Conservation (phyloP, 2,113 vertebrate species). For the Upupa epops region DNA sequence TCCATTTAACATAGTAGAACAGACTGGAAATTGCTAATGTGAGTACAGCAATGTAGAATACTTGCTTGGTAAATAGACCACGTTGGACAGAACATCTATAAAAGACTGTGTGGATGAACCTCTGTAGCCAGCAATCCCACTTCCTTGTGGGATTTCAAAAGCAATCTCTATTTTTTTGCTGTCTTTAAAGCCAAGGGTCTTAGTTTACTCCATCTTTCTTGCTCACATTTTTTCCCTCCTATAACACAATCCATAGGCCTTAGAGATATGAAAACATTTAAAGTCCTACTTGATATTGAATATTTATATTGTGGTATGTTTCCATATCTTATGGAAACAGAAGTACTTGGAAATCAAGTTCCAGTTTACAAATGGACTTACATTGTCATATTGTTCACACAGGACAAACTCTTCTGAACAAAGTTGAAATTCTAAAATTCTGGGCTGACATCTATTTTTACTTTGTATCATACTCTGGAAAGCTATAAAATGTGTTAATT, state of each 20-base stretch:
- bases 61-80: not conserved
- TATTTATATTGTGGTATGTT: not conserved
- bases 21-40: not conserved
- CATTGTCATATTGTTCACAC: not conserved
- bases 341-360: not conserved
- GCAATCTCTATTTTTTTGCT: not conserved
- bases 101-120: not conserved
- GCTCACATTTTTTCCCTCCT: not conserved
- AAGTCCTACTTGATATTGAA: not conserved
- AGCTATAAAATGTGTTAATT: not conserved
- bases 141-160: not conserved
- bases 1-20: not conserved
- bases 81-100: not conserved
- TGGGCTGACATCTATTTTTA: not conserved
- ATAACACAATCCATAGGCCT: not conserved
- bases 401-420: not conserved
- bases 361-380: not conserved
- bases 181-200: not conserved
- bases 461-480: not conserved
- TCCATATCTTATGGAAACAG: not conserved
- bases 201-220: not conserved
- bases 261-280: not conserved
- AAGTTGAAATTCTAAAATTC: not conserved
- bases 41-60: not conserved
- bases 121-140: not conserved